These are phyloP conservation scores for Oreocharis arfaki DNA, from an alignment of 2,113 vertebrate genomes.

Conservation along the genomic window DNA sequence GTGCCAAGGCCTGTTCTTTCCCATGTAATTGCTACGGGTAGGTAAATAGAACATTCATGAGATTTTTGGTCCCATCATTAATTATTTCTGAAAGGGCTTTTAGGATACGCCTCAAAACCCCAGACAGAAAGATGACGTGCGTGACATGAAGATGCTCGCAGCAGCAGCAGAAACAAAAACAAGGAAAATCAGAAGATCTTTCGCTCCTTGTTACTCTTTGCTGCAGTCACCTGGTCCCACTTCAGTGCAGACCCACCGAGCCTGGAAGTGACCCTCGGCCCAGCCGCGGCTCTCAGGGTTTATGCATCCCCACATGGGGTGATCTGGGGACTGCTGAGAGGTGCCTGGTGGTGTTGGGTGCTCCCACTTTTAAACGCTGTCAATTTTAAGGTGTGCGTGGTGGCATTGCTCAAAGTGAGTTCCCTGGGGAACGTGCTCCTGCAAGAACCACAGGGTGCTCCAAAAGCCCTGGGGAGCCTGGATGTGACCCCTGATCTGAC, in stretches of 20 bases:
- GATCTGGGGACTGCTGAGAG: neutral
- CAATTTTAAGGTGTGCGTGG: fast-evolving
- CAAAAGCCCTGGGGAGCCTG: too few relatives aligned
- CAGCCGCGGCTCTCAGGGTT: fast-evolving
- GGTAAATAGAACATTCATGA: constrained; percentile 43
- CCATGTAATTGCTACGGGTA: neutral
- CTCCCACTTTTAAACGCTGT: neutral
- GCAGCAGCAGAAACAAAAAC: neutral
- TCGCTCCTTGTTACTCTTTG: neutral
- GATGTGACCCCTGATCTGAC: too few relatives aligned
- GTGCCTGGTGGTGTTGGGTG: neutral
- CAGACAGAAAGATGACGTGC: neutral
- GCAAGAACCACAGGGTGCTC: neutral
- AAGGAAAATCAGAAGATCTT: neutral
- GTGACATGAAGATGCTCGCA: neutral
- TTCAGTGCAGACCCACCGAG: neutral
- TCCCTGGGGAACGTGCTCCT: neutral
- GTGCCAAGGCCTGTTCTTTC: constrained; percentile 6
- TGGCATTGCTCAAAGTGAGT: fast-evolving
- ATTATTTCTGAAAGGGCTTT: constrained; percentile 61
- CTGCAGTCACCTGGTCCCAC: neutral
- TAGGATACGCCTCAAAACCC: constrained; percentile 3
- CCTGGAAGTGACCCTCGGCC: neutral
- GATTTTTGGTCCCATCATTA: constrained; percentile 45
- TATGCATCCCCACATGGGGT: fast-evolving